Base-by-base conservation (phyloP, 2,797 vertebrate species). In the Pangasius djambal region DNA sequence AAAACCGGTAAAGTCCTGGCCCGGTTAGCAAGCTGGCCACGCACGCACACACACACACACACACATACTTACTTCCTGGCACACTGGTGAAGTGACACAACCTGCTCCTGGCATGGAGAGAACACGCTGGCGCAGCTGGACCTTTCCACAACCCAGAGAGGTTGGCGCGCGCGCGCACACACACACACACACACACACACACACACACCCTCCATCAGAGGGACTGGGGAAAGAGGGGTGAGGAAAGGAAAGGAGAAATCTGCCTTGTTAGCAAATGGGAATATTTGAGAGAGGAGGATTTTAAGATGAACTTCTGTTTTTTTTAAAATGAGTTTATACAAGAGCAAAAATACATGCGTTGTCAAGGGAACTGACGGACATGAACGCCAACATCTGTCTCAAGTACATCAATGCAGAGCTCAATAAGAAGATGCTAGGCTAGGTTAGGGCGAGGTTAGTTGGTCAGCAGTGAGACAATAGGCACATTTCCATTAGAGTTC, bases 121-220 rank as follows among this genome's bases (percentile, higher is more conserved):
- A 85, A 85, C 87, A 89, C 61, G 86, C 86, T 90, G 90, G 89
- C 72, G 85, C 91, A 92, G 89, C 92, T 91, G 91, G 89, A 88
- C 87, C 87, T 90, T 88, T 84, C 83, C 82, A 91, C 82, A 92
- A 57, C 87, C 88, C 85, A 83, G 82, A 90, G 89, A 89, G 86
- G 44, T 50, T 90, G 85, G 83, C 86, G 22, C 20, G n/a, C 40
- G 16, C 28, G 52, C 85, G 34, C 63, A 44, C 69, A 40, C 89
- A 52, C 52, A 74, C 63, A 85, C 75, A 31, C 25, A 31, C 75
- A 78, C 75, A 31, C 74, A 77, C 40, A 77, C 40, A 75, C 72
- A 48, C 40, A 28, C n/a, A 3, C 1, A 9, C 78, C 22, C 79
- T 61, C 15, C 59, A 83, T 63, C 37, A n/a, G 59, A 83, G 37